phyloP scores from a whole-genome alignment of 1,140 invertebrate genomes.

The Ceratosolen fusciceps region DNA sequence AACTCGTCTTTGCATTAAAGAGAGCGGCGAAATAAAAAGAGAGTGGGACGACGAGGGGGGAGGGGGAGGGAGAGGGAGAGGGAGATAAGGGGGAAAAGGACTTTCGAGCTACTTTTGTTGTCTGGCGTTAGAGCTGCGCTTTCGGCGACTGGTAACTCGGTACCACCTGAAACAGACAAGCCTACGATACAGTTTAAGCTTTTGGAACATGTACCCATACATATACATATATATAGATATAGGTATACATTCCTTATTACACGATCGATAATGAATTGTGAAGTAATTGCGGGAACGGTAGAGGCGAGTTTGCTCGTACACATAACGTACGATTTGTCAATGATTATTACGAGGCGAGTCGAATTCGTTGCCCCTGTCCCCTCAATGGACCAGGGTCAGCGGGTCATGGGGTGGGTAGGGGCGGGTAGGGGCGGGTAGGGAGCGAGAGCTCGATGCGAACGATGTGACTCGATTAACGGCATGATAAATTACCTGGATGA shows the following conservation, averaged over 20 bases:
- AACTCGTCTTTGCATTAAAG: neutral
- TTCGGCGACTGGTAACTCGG: conserved; percentile 42
- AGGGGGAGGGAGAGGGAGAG: neutral
- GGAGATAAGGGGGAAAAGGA: neutral
- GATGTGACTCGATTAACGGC: neutral
- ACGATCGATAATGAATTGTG: too few species aligned
- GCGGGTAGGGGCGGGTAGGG: too few species aligned
- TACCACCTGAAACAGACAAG: conserved; percentile 38
- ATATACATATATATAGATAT: neutral
- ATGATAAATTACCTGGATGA: conserved; percentile 52
- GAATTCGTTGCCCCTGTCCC: too few species aligned
- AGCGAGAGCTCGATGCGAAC: too few species aligned
- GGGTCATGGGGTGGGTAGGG: too few species aligned
- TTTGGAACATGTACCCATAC: too few species aligned
- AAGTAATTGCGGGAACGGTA: too few species aligned
- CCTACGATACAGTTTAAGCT: too few species aligned
- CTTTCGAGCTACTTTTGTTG: neutral
- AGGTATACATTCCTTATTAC: neutral
- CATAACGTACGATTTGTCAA: too few species aligned
- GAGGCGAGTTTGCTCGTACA: too few species aligned
- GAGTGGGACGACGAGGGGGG: neutral
- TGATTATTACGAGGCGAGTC: too few species aligned
- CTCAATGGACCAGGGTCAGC: too few species aligned
- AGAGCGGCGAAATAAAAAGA: neutral
- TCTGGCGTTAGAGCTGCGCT: conserved; percentile 11